phyloP scores from a whole-genome alignment of 2,797 vertebrate species.

The Notolabrus celidotus region DNA sequence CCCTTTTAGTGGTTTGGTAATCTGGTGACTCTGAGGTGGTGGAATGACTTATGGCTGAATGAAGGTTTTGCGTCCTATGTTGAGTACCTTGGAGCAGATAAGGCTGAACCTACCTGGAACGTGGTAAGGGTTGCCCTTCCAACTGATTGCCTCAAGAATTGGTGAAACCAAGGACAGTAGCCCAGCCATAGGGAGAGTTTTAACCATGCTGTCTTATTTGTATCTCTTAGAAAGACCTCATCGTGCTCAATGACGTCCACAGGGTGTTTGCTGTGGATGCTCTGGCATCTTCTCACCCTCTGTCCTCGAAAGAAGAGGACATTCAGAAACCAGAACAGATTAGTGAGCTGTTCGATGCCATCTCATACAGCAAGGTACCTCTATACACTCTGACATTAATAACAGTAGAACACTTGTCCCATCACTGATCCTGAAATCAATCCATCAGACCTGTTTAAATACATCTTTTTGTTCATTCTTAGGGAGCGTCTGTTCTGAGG shows the following conservation, averaged over 20 bases:
- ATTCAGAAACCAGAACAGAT: slow-evolving; percentile 89
- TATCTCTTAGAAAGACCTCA: slow-evolving; percentile 76
- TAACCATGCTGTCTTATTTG: background rate
- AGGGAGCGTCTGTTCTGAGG: slow-evolving; percentile 93
- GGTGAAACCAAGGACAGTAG: background rate
- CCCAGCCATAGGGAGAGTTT: background rate
- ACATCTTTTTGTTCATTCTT: background rate
- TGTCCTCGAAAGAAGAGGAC: slow-evolving; percentile 85
- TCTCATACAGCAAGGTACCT: slow-evolving; percentile 84
- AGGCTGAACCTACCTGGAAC: slow-evolving; percentile 83
- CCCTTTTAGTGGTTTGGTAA: slow-evolving; percentile 95
- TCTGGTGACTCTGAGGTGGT: slow-evolving; percentile 94
- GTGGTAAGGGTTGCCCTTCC: slow-evolving; percentile 81
- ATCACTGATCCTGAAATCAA: background rate
- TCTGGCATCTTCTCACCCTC: slow-evolving; percentile 89
- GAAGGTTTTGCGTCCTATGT: slow-evolving; percentile 97
- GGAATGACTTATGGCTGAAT: slow-evolving; percentile 97
- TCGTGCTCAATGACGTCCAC: slow-evolving; percentile 76
- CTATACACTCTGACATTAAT: background rate
- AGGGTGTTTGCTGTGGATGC: slow-evolving; percentile 83
- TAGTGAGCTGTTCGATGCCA: slow-evolving; percentile 91
- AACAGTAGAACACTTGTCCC: background rate
- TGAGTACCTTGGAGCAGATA: slow-evolving; percentile 89
- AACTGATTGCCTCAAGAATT: background rate
- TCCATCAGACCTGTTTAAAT: too few relatives aligned